Evolutionary conservation across 2,888 invertebrate species (phyloP).

Genomic region (Pycnomerus fuliginosus): DNA sequence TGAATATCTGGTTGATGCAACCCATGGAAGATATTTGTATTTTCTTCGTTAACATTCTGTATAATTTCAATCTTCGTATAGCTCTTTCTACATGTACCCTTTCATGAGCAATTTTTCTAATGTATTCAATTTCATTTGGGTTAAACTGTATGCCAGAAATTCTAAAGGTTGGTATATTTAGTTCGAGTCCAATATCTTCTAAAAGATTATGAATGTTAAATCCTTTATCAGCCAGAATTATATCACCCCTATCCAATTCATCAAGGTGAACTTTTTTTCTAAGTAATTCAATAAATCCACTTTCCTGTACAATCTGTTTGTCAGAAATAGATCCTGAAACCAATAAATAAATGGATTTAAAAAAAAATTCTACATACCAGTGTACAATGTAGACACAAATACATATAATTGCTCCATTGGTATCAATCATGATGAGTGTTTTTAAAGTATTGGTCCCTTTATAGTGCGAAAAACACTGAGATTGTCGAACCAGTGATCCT

Average conservation of each 20-base stretch:
- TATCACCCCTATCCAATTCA: constrained; percentile 13
- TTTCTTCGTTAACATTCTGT: constrained; percentile 17
- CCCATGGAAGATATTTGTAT: constrained; percentile 13
- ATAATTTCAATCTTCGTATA: constrained; percentile 25
- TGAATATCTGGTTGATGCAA: constrained; percentile 16
- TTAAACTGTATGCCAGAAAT: constrained; percentile 23
- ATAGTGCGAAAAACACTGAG: constrained; percentile 26
- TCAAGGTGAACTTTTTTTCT: constrained; percentile 14
- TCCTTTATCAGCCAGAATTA: constrained; percentile 29
- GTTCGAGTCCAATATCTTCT: constrained; percentile 15
- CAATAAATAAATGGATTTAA: not conserved
- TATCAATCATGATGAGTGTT: constrained; percentile 24
- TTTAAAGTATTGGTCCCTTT: constrained; percentile 25
- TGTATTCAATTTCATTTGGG: constrained; percentile 17
- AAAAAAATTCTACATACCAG: constrained; percentile 12
- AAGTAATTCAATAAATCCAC: constrained; percentile 16
- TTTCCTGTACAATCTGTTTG: constrained; percentile 22
- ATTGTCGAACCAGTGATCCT: constrained; percentile 21
- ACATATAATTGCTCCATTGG: constrained; percentile 27
- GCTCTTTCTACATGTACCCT: constrained; percentile 27
- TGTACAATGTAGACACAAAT: constrained; percentile 24
- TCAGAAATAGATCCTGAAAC: constrained; percentile 17
- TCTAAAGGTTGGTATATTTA: constrained; percentile 26
- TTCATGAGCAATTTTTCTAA: constrained; percentile 25
- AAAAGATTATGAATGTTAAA: constrained; percentile 25